Percentiles rank a stretch among this genome's conserved stretches.
These are phyloP conservation scores for Dryobota labecula DNA, from an alignment of 2,888 invertebrate genomes.

Conservation along the genomic window DNA sequence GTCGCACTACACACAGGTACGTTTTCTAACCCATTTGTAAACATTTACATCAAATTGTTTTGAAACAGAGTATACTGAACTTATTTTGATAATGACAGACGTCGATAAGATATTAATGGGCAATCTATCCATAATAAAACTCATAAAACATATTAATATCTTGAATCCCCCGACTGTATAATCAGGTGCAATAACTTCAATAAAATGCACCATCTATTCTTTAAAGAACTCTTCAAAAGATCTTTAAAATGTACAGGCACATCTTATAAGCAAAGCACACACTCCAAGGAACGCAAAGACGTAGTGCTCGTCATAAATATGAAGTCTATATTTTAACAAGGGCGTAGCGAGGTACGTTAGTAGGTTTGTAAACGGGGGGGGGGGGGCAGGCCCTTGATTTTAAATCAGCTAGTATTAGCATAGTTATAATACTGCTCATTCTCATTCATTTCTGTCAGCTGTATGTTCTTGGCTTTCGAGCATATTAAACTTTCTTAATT, in stretches of 20 bases:
- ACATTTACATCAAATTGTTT: neutral
- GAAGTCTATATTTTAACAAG: constrained; percentile 19
- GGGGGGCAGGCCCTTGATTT: too few relatives aligned
- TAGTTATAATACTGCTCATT: constrained; percentile 32
- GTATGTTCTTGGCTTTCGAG: neutral
- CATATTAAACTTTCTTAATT: neutral
- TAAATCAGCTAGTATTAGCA: constrained; percentile 34
- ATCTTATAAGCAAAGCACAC: constrained; percentile 22
- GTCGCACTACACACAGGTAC: neutral
- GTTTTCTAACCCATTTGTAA: neutral
- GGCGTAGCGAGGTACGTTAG: too few relatives aligned
- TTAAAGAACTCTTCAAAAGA: neutral
- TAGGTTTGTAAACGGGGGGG: too few relatives aligned
- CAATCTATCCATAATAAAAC: neutral
- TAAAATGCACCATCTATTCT: neutral
- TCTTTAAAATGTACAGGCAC: neutral
- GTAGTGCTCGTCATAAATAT: constrained; percentile 21
- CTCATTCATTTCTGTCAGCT: constrained; percentile 6
- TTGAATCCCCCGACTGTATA: neutral
- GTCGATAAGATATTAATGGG: neutral
- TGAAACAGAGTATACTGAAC: neutral
- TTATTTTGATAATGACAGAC: neutral
- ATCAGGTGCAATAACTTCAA: neutral
- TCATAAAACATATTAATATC: neutral
- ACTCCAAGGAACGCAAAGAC: neutral